Evolutionary conservation across 37 sponge, comb jelly and placozoan genomes (phyloP), one percentile per base, ranked within the genome.

Genomic region (Ianthella basta): DNA sequence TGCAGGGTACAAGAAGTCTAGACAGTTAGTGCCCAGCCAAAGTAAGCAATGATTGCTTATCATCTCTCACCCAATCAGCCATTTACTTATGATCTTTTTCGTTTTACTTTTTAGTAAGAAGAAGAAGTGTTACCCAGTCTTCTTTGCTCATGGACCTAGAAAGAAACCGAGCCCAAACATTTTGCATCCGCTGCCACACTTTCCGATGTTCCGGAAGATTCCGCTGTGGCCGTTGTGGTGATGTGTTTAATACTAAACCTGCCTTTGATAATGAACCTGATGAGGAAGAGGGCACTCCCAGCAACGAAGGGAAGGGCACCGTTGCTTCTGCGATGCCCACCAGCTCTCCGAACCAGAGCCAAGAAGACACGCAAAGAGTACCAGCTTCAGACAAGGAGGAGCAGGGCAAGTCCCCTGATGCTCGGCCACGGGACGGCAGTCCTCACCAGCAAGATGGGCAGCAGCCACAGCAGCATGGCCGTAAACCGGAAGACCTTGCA

Each of bases 201-300:
- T 24, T 92, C 15, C 55, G 89, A 19, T 32, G 23, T 19, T 55
- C 59, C 8, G 75, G 84, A 32, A 55, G 77, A 32, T 83, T 92
- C 74, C 86, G 74, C 59, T 92, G 92, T 88, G 92, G 92, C n/a
- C 86, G 92, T 15, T 92, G 92, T 92, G 92, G 92, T 24, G 89
- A 88, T 37, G 36, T 86, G 19, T 92, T 74, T 60, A 15, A 12
- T 35, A 69, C 84, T 8, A 79, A 79, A 38, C 84, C 92, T 8
- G n/a, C 86, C 21, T 68, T 81, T 14, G 56, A 50, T 19, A 37
- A 33, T 33, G 70, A 68, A 21, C 4, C 32, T 25, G 53, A 79
- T 24, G 59, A 78, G 3, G 69, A 55, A 15, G 79, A 38, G 4
- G 57, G 50, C 8, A 8, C 6, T 44, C 50, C 50, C 50, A 44